Evolutionary conservation across 2,888 invertebrate species (phyloP).

Genomic region (Brachyopa scutellaris): DNA sequence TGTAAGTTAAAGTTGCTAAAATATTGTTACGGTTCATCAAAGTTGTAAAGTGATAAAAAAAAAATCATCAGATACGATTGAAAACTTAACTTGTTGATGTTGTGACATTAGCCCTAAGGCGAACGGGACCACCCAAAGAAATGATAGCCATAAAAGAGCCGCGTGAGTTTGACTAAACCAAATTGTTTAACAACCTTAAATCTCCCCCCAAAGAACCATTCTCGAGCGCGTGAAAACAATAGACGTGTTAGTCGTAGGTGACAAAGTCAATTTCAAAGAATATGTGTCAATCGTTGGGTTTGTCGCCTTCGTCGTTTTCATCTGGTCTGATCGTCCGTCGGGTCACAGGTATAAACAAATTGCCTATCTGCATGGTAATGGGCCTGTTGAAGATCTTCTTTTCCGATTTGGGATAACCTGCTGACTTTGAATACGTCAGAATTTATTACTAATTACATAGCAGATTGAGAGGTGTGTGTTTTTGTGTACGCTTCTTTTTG

Average conservation of each 20-base stretch:
- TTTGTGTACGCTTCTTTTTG: constrained; percentile 1
- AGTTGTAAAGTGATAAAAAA: neutral
- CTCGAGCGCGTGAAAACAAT: constrained; percentile 51
- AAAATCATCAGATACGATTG: too few species aligned
- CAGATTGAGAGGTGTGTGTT: constrained; percentile 30
- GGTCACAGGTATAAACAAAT: constrained; percentile 57
- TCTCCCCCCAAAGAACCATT: constrained; percentile 43
- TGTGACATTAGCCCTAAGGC: neutral
- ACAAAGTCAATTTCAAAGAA: constrained; percentile 66
- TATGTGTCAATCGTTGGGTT: constrained; percentile 64
- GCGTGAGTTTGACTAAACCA: constrained; percentile 61
- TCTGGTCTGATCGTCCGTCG: constrained; percentile 35
- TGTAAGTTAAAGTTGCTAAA: constrained; percentile 55
- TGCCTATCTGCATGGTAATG: constrained; percentile 19
- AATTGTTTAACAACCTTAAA: constrained; percentile 55
- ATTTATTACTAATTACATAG: constrained; percentile 68
- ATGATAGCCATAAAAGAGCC: constrained; percentile 68
- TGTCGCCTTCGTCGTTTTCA: too few species aligned
- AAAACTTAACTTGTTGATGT: constrained; percentile 6
- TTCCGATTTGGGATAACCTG: constrained; percentile 59
- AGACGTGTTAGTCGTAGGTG: constrained; percentile 62
- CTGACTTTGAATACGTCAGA: constrained; percentile 60
- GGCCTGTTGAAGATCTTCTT: constrained; percentile 37
- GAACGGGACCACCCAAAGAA: constrained; percentile 70
- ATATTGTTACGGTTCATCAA: too few species aligned